Conservation (phyloP, 2,113 vertebrate genomes). For the Isichthys henryi region DNA sequence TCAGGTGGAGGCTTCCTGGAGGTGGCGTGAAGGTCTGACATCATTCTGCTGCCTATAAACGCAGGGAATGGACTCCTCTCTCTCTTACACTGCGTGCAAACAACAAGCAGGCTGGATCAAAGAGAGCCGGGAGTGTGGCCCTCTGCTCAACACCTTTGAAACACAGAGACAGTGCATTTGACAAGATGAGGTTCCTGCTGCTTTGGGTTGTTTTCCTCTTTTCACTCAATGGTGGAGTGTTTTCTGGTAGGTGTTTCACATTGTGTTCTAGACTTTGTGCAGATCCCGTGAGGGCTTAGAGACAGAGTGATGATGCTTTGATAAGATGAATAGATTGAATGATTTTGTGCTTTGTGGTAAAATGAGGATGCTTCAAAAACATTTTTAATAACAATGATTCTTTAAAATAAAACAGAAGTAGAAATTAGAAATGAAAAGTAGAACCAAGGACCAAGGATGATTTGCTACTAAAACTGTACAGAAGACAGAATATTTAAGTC, state of each 20-base stretch:
- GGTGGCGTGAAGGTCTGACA: background rate
- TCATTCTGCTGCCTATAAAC: background rate
- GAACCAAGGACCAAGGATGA: background rate
- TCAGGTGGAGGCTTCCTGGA: background rate
- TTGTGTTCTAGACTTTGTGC: background rate
- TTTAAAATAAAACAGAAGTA: background rate
- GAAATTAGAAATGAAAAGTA: background rate
- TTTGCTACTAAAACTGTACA: background rate
- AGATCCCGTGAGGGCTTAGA: background rate
- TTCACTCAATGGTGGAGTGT: background rate
- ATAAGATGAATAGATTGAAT: background rate
- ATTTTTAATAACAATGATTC: background rate
- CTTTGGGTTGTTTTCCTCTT: background rate
- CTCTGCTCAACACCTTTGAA: background rate
- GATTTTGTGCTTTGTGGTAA: background rate
- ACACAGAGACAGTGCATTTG: background rate
- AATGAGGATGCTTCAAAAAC: background rate
- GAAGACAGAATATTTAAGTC: background rate
- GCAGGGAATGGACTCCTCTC: background rate
- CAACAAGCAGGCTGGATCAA: background rate
- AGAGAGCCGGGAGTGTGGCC: background rate
- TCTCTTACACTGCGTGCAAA: background rate
- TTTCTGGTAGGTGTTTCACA: background rate
- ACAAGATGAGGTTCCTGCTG: background rate
- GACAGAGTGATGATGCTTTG: background rate